These are phyloP conservation scores for Heterotis niloticus DNA, from an alignment of 2,113 vertebrate species.

Conservation along the genomic window DNA sequence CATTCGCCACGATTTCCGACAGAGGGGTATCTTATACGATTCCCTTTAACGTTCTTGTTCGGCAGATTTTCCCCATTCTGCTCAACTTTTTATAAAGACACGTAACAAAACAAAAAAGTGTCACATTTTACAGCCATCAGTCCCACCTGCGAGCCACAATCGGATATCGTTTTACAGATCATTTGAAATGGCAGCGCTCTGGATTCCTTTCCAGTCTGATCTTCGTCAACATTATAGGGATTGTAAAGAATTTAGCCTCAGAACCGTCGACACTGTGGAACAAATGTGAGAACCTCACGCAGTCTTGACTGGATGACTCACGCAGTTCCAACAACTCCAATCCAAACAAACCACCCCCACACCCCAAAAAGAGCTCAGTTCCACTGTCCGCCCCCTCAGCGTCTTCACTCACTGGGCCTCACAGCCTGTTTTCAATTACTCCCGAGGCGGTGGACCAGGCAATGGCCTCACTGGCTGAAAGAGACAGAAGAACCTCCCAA, in stretches of 20 bases:
- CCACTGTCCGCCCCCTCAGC: neutral
- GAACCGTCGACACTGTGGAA: neutral
- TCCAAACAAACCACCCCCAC: neutral
- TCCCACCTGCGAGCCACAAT: neutral
- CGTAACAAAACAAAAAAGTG: neutral
- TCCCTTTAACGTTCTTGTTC: neutral
- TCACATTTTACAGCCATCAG: neutral
- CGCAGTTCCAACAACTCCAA: neutral
- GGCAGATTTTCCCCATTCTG: neutral
- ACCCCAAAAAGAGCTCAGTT: neutral
- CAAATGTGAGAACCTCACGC: slow-evolving; percentile 6
- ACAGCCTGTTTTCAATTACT: neutral
- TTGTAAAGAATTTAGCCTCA: neutral
- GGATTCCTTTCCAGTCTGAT: neutral
- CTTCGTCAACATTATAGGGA: neutral
- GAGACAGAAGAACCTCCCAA: neutral
- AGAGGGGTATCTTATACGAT: neutral
- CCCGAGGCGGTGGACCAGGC: neutral
- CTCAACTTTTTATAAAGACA: too few relatives aligned
- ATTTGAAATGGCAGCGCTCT: neutral
- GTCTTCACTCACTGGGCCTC: neutral
- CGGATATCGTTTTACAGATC: too few relatives aligned
- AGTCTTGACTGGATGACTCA: neutral
- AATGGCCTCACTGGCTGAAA: neutral
- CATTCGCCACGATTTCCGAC: neutral